phyloP scores from a whole-genome alignment of 2,888 invertebrate genomes.

The Cyclophora punctaria region DNA sequence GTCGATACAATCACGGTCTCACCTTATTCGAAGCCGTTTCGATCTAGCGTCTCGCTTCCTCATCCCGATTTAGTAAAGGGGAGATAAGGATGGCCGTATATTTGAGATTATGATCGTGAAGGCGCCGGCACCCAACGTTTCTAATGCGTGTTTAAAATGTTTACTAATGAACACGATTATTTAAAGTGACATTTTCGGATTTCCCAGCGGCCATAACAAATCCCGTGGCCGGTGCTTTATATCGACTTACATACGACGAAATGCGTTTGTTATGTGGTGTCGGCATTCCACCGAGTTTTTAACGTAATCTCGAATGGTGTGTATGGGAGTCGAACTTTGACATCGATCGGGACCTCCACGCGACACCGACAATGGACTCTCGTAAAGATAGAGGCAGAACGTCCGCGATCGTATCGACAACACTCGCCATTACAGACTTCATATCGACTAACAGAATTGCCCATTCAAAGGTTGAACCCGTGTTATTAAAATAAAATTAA shows the following conservation, averaged over 20 bases:
- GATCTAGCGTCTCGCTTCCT: slow-evolving; percentile 27
- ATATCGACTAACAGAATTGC: not conserved
- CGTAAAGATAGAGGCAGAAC: slow-evolving; percentile 7
- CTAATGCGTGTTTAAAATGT: slow-evolving; percentile 73
- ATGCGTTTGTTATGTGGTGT: slow-evolving; percentile 14
- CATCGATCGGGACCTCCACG: slow-evolving; percentile 20
- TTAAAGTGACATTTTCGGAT: slow-evolving; percentile 71
- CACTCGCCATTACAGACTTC: not conserved
- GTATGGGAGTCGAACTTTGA: slow-evolving; percentile 32
- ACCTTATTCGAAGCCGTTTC: slow-evolving; percentile 42
- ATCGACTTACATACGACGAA: slow-evolving; percentile 17
- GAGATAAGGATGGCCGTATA: slow-evolving; percentile 38
- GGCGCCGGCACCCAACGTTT: slow-evolving; percentile 68
- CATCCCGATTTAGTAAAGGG: slow-evolving; percentile 9
- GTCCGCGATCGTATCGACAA: not conserved
- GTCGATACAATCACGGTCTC: slow-evolving; percentile 59
- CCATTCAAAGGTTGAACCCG: not conserved
- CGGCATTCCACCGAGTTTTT: slow-evolving; percentile 17
- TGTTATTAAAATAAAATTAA: not conserved
- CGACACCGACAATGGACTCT: slow-evolving; percentile 3
- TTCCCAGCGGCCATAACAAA: slow-evolving; percentile 48
- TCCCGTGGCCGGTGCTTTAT: slow-evolving; percentile 23
- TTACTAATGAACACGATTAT: slow-evolving; percentile 74
- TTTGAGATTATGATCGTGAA: slow-evolving; percentile 55
- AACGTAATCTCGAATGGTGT: slow-evolving; percentile 11